Evolutionary conservation across 2,797 vertebrate genomes (phyloP), one percentile per base, ranked within the genome.

Genomic region (Micromesistius poutassou): DNA sequence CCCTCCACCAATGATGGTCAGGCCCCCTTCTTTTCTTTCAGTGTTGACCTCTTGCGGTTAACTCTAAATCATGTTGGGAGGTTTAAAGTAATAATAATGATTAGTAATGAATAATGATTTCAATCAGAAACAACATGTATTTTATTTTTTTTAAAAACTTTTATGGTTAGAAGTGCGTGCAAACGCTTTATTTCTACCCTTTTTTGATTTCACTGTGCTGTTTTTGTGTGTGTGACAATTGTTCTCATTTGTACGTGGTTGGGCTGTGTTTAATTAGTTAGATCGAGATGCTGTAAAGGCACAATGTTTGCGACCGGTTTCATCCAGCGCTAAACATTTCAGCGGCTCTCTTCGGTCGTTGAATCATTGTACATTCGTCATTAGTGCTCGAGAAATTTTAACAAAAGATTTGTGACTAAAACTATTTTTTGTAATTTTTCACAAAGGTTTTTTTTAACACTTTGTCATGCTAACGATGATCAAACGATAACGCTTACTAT

Each of bases 401-500:
- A 92, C 86, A 83, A 86, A 84, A 93, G 89, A 93, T 90, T 92
- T 94, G 92, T 92, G 89, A 92, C 77, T 90, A 91, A 93, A 92
- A 90, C 92, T 89, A 87, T 90, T 93, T 95, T 90, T 93, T 90
- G 94, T 93, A 94, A 95, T 93, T 85, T 88, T 89, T 91, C 91
- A 90, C 84, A 88, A 92, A 89, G 95, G 92, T 96, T 95, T 94
- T 89, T 94, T 94, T 92, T 89, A 90, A 94, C 92, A 88, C 90
- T 88, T 90, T 87, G 86, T 90, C 87, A 89, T 88, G 87, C 92
- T 93, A 93, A 92, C 91, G 88, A 89, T 75, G 85, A 82, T 90
- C 85, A 81, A 78, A 91, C 22, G 75, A 88, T 91, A 92, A 93
- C 91, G 78, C 84, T 86, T 81, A 78, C 87, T 90, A 36, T 81